Evolutionary conservation across 2,113 vertebrate species (phyloP).

Genomic region (Parus major): DNA sequence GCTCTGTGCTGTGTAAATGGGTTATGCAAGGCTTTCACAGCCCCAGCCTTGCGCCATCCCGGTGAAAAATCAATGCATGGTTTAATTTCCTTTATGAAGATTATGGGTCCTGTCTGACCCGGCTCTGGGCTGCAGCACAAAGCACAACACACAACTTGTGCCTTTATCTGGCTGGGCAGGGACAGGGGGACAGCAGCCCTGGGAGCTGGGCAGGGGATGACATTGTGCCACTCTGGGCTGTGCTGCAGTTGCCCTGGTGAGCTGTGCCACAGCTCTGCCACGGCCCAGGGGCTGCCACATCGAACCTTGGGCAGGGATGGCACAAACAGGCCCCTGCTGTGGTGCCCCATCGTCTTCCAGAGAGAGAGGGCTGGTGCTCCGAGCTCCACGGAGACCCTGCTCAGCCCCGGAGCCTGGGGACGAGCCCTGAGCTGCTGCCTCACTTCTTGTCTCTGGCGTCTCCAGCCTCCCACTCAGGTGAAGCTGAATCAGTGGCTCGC

Average conservation of each 20-base stretch:
- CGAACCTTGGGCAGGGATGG: accelerated
- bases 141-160: neutral
- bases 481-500: accelerated
- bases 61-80: neutral
- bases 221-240: neutral
- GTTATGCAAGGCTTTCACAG: neutral
- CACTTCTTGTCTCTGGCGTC: accelerated
- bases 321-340: neutral
- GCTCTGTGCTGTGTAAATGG: neutral
- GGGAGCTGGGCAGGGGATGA: neutral
- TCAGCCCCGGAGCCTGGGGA: accelerated
- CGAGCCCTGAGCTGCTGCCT: neutral
- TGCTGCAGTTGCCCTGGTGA: neutral
- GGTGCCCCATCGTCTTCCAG: accelerated
- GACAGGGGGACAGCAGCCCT: accelerated
- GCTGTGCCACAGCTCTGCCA: neutral
- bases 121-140: neutral
- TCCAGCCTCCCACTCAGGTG: accelerated
- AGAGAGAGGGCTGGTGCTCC: accelerated
- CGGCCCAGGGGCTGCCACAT: neutral
- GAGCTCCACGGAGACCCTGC: accelerated
- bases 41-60: neutral
- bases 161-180: neutral
- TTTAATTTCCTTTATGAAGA: neutral
- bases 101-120: neutral